These are phyloP conservation scores for Poliocrania exsul DNA, from an alignment of 2,797 vertebrate genomes.

Conservation along the genomic window DNA sequence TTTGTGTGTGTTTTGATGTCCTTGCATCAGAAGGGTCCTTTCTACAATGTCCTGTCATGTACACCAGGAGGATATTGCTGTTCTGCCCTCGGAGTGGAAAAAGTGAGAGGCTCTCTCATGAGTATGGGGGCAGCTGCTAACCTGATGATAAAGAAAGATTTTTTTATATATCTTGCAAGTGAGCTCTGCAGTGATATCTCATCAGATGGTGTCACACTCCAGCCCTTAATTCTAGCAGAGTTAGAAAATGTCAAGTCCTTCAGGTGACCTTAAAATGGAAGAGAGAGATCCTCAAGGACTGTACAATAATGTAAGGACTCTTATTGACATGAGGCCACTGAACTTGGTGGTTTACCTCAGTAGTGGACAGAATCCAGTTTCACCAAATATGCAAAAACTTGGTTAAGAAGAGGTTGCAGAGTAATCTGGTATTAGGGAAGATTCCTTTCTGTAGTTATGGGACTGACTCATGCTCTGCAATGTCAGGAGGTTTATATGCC, in stretches of 20 bases:
- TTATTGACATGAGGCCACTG: rapidly evolving
- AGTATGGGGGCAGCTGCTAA: not conserved
- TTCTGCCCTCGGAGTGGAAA: not conserved
- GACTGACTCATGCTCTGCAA: constrained; percentile 42
- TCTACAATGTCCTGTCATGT: not conserved
- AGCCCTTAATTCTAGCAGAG: not conserved
- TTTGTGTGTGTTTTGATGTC: not conserved
- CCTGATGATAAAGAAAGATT: not conserved
- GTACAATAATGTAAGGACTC: not conserved
- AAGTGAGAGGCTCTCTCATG: not conserved
- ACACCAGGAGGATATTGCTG: not conserved
- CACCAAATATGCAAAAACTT: not conserved
- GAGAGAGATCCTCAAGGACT: not conserved
- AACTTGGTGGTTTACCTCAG: not conserved
- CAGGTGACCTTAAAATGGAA: not conserved
- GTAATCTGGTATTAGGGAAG: not conserved
- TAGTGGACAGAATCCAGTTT: not conserved
- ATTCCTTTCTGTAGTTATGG: constrained; percentile 10
- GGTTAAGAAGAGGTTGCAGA: not conserved
- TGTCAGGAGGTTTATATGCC: constrained; percentile 52
- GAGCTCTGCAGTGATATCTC: not conserved
- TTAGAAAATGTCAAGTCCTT: not conserved
- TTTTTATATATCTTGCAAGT: not conserved
- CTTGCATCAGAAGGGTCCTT: not conserved
- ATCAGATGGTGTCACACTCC: not conserved